Conservation (phyloP, 1,140 invertebrate genomes). For the Bombus terrestris region DNA sequence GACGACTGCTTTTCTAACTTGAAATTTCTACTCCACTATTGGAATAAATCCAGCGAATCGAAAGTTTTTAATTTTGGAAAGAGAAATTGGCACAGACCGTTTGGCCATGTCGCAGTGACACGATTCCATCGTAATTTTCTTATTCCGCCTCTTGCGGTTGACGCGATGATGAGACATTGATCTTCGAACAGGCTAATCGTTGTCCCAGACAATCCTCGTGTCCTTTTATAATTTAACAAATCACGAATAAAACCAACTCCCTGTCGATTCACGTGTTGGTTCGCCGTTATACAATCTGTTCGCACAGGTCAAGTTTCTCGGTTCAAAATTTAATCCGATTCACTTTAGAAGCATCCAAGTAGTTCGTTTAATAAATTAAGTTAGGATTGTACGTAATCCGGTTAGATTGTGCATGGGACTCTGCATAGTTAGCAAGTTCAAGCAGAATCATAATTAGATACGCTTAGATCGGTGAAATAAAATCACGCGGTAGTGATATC, state of each 20-base stretch:
- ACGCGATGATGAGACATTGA: conserved; percentile 5
- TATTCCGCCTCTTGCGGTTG: background rate
- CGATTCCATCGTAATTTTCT: background rate
- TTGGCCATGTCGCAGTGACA: background rate
- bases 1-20: background rate
- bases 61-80: background rate
- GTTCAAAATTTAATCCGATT: background rate
- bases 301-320: background rate
- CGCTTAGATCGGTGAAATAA: background rate
- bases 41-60: background rate
- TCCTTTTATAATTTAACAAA: background rate
- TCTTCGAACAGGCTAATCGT: background rate
- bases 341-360: background rate
- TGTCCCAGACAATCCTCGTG: background rate
- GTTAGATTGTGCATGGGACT: background rate
- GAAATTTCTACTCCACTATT: background rate
- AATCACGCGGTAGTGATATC: background rate
- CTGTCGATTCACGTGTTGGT: background rate
- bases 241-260: too few relatives aligned
- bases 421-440: background rate
- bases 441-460: background rate
- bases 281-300: background rate
- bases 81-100: background rate
- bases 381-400: background rate
- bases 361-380: background rate